Percentiles rank a stretch among this genome's conserved stretches.
These are phyloP conservation scores for Hydractinia echinata DNA, from an alignment of 30 jellyfish, hydroid and myxozoan species.

Conservation along the genomic window DNA sequence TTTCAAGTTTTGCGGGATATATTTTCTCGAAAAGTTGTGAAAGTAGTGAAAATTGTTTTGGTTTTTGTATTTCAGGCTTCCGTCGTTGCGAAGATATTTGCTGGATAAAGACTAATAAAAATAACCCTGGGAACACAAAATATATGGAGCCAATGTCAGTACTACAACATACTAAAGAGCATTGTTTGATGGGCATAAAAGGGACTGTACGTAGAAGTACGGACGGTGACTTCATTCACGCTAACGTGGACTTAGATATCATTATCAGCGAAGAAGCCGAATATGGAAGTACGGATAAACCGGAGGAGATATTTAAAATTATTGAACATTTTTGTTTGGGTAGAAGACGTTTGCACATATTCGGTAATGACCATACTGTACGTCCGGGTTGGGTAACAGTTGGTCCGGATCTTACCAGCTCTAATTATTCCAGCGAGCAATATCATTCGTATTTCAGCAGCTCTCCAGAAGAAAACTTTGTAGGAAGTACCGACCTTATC, in stretches of 20 bases:
- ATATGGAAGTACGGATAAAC: conserved; percentile 87
- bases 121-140: conserved; percentile 88
- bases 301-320: conserved; percentile 89
- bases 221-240: conserved; percentile 95
- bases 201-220: conserved; percentile 98
- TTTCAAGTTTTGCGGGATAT: neutral
- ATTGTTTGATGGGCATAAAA: conserved; percentile 94
- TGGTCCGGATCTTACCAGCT: conserved; percentile 92
- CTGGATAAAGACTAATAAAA: conserved; percentile 94
- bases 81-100: conserved; percentile 99
- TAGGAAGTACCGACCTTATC: conserved; percentile 79
- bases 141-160: conserved; percentile 94
- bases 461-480: conserved; percentile 70
- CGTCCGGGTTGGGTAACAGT: conserved; percentile 99
- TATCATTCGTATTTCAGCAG: conserved; percentile 61
- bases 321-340: conserved; percentile 98
- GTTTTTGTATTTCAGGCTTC: conserved; percentile 38
- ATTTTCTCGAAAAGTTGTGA: neutral
- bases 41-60: neutral
- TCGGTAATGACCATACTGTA: conserved; percentile 92
- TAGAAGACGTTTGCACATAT: conserved; percentile 87
- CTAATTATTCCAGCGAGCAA: conserved; percentile 79
- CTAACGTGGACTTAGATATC: conserved; percentile 96
- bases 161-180: conserved; percentile 97
- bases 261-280: conserved; percentile 97